These are phyloP conservation scores for human DNA, from an alignment of 2,113 vertebrate species.

Conservation along the genomic window GRCh38 chr1:58868501-58869000, in stretches of 20 bases:
- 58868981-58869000: neutral
- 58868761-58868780: neutral
- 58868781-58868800: neutral
- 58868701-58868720: neutral
- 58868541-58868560: neutral
- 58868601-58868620: neutral
- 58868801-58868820: neutral
- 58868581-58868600: constrained; percentile 13
- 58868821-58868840: neutral
- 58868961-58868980: neutral
- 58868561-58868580: neutral
- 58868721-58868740: neutral
- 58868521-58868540: neutral
- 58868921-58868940: neutral
- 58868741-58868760: neutral
- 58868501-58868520: neutral
- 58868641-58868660: neutral
- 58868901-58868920: neutral
- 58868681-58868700: neutral
- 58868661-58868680: neutral
- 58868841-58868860: neutral
- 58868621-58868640: constrained; percentile 3
- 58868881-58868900: neutral
- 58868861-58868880: neutral
- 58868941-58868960: no score